phyloP scores from a whole-genome alignment of 2,113 vertebrate species.

The Montifringilla adamsi region DNA sequence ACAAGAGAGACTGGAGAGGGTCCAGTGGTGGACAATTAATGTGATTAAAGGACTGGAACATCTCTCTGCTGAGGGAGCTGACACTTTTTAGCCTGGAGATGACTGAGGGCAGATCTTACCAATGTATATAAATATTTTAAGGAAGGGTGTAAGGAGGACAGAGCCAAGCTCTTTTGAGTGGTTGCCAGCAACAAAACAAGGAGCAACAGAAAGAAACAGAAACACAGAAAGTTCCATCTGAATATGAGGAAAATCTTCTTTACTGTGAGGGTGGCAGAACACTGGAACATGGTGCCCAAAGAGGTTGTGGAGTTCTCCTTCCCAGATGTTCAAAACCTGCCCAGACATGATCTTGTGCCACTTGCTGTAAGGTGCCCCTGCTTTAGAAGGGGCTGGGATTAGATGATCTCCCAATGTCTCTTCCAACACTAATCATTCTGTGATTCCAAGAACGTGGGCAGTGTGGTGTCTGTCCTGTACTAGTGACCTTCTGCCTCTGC shows the following conservation, averaged over 20 bases:
- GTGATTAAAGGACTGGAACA: not conserved
- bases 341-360: not conserved
- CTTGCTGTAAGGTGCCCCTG: not conserved
- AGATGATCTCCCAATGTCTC: not conserved
- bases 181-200: not conserved
- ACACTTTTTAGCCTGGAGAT: not conserved
- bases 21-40: not conserved
- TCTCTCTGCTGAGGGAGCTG: not conserved
- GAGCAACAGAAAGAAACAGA: not conserved
- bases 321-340: not conserved
- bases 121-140: not conserved
- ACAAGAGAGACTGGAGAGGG: not conserved
- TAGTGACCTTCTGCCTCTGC: not conserved
- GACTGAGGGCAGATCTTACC: not conserved
- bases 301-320: not conserved
- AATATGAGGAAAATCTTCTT: not conserved
- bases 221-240: not conserved
- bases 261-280: not conserved
- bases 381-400: not conserved
- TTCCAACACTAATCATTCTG: not conserved
- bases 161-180: not conserved
- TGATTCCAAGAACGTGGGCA: not conserved
- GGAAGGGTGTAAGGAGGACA: not conserved
- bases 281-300: not conserved
- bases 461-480: not conserved